phyloP scores from a whole-genome alignment of 2,113 vertebrate species.

The Actenoides lindsayi region DNA sequence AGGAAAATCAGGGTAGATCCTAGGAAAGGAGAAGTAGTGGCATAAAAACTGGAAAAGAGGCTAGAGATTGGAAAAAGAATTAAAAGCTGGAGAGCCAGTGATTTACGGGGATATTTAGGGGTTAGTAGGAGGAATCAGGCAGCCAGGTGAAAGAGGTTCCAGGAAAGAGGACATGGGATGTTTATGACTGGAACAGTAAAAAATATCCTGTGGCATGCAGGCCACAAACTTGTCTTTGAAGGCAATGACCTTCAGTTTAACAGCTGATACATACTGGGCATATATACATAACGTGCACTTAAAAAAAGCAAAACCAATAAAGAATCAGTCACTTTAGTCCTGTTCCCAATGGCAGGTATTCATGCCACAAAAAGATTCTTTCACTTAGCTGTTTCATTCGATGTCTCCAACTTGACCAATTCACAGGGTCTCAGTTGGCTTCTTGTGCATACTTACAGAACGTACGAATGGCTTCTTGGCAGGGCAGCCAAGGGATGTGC shows the following conservation, averaged over 20 bases:
- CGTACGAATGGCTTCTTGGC: not conserved
- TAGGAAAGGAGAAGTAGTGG: not conserved
- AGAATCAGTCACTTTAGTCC: not conserved
- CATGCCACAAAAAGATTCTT: not conserved
- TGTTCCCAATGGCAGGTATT: not conserved
- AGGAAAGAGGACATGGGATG: not conserved
- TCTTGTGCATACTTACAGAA: not conserved
- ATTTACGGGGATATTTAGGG: not conserved
- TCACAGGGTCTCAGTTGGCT: not conserved
- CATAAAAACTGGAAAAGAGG: not conserved
- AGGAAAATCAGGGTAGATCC: not conserved
- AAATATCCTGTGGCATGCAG: not conserved
- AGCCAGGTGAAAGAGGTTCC: not conserved
- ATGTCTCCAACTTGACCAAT: not conserved
- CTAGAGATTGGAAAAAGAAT: not conserved
- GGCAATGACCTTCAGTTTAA: not conserved
- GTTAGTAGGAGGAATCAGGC: not conserved
- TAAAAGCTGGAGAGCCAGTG: not conserved
- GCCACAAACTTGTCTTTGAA: not conserved
- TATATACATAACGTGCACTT: not conserved
- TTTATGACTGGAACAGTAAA: not conserved
- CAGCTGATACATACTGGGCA: not conserved
- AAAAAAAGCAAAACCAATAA: not conserved
- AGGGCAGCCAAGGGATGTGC: not conserved
- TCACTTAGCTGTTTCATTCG: not conserved